phyloP scores from a whole-genome alignment of 2,888 invertebrate genomes.

The Brenthis ino region DNA sequence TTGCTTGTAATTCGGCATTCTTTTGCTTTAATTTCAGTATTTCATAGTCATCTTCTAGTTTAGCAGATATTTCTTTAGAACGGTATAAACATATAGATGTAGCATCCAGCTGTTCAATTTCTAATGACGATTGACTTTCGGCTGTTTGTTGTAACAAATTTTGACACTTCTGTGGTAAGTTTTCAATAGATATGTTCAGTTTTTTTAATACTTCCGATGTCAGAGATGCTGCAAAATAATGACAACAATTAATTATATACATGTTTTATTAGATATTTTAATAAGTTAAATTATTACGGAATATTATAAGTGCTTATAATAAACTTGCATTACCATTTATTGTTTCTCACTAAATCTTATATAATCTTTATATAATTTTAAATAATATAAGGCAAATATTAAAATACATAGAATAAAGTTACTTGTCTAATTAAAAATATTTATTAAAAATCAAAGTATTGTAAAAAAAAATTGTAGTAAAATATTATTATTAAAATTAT shows the following conservation, averaged over 20 bases:
- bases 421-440: too few relatives aligned
- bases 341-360: too few relatives aligned
- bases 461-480: too few relatives aligned
- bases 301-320: too few relatives aligned
- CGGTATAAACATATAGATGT: constrained; percentile 58
- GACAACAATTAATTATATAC: not conserved
- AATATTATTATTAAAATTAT: too few relatives aligned
- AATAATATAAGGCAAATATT: too few relatives aligned
- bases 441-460: too few relatives aligned
- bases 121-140: constrained; percentile 47
- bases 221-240: constrained; percentile 51
- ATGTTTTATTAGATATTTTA: too few relatives aligned
- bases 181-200: constrained; percentile 61
- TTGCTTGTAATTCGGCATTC: constrained; percentile 58
- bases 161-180: constrained; percentile 64
- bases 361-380: too few relatives aligned
- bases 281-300: too few relatives aligned
- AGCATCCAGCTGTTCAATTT: constrained; percentile 57
- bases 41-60: constrained; percentile 64
- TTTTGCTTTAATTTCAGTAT: constrained; percentile 66
- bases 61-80: constrained; percentile 52
- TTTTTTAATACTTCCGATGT: constrained; percentile 58
- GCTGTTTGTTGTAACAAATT: constrained; percentile 54
- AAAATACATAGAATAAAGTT: too few relatives aligned
- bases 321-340: too few relatives aligned